Conservation (phyloP, 1,140 invertebrate genomes). For the Amphibalanus amphitrite region DNA sequence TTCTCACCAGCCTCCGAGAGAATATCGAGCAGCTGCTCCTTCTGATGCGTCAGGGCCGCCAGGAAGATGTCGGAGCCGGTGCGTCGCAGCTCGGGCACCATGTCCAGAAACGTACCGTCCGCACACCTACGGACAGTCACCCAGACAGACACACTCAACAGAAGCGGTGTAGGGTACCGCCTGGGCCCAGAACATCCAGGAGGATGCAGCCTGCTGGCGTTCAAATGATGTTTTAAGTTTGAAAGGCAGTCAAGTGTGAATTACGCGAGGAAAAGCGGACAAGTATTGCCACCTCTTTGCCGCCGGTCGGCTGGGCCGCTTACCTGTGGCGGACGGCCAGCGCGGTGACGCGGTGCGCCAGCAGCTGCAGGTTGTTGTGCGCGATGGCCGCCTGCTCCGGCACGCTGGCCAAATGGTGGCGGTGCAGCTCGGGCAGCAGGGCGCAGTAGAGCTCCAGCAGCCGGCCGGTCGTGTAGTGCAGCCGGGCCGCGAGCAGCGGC, state of each 20-base stretch:
- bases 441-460: neutral
- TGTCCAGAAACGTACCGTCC: neutral
- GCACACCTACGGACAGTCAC: too few relatives aligned
- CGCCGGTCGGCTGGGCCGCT: too few relatives aligned
- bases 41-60: neutral
- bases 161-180: too few relatives aligned
- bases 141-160: too few relatives aligned
- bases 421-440: neutral
- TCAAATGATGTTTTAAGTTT: too few relatives aligned
- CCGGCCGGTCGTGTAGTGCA: neutral
- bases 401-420: neutral
- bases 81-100: neutral
- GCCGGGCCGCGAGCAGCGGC: neutral
- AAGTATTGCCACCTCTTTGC: too few relatives aligned
- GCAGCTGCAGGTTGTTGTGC: neutral
- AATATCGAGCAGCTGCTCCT: neutral
- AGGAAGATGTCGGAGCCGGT: neutral
- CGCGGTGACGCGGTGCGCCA: too few relatives aligned
- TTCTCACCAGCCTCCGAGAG: neutral
- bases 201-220: too few relatives aligned
- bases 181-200: too few relatives aligned
- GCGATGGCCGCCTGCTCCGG: neutral
- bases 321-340: too few relatives aligned
- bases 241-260: too few relatives aligned
- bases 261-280: too few relatives aligned